phyloP scores from a whole-genome alignment of 2,113 vertebrate species.

The Sarotherodon lohbergeri region DNA sequence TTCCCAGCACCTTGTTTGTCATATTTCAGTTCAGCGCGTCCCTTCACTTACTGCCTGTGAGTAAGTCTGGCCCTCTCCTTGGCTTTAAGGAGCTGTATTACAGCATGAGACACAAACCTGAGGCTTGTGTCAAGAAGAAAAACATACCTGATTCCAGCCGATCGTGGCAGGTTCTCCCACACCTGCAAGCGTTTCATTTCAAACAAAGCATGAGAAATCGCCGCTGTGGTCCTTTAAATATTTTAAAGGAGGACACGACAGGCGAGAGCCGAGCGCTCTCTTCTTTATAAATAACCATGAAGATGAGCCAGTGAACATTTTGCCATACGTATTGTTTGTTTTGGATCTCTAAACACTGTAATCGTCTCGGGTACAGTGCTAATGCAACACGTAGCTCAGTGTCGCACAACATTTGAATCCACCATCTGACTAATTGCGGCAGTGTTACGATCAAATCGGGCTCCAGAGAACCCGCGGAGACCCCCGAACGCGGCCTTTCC shows the following conservation, averaged over 20 bases:
- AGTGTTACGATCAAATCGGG: not conserved
- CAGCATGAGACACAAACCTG: not conserved
- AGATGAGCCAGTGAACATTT: not conserved
- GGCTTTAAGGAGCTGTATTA: not conserved
- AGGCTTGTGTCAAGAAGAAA: not conserved
- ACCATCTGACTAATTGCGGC: slow-evolving; percentile 59
- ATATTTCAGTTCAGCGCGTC: not conserved
- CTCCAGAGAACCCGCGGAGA: slow-evolving; percentile 20
- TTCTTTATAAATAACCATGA: not conserved
- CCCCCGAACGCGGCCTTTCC: slow-evolving; percentile 18
- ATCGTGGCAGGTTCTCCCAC: not conserved
- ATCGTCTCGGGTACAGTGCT: not conserved
- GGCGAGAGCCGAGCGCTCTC: not conserved
- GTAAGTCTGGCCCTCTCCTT: not conserved
- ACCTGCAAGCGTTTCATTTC: not conserved
- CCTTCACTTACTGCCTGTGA: not conserved
- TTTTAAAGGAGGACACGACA: not conserved
- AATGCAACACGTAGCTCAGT: slow-evolving; percentile 7
- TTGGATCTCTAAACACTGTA: slow-evolving; percentile 21
- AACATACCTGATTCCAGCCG: not conserved
- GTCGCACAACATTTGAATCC: slow-evolving; percentile 45
- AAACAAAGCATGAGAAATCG: not conserved
- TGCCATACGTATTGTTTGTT: slow-evolving; percentile 28
- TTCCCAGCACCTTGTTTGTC: not conserved
- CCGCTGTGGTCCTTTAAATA: not conserved